These are phyloP conservation scores for Mesorhabditis sp. DNA, from an alignment of 2,888 invertebrate species.

Conservation along the genomic window DNA sequence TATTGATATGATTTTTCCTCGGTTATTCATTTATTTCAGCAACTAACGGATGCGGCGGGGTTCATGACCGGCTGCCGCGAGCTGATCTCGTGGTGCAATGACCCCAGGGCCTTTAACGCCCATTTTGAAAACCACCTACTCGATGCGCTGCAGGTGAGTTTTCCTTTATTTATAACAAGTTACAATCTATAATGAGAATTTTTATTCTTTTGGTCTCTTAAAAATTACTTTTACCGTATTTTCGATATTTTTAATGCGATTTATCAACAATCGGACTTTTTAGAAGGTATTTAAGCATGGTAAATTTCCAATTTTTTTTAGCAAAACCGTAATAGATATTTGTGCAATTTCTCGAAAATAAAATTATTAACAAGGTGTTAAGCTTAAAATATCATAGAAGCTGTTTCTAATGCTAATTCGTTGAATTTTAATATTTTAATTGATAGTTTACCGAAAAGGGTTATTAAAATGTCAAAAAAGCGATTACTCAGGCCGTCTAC, in stretches of 20 bases:
- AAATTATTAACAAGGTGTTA: no score
- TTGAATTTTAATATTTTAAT: background rate
- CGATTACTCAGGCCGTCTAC: slow-evolving; percentile 2
- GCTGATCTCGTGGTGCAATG: slow-evolving; percentile 1
- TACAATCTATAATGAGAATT: no score
- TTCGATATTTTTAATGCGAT: background rate
- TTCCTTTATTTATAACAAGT: no score
- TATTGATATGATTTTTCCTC: no score
- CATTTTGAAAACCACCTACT: background rate
- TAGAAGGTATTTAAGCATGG: background rate
- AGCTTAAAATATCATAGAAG: no score
- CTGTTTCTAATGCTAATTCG: background rate
- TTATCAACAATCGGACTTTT: background rate
- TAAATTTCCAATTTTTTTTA: background rate
- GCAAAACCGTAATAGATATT: background rate
- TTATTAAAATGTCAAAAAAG: background rate
- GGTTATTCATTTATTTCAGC: background rate
- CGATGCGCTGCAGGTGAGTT: slow-evolving; percentile 4
- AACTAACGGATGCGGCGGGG: background rate
- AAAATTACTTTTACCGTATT: no score
- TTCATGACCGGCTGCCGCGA: background rate
- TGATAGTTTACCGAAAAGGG: background rate
- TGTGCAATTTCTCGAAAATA: no score
- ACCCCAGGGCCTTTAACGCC: background rate
- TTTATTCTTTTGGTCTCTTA: no score